Evolutionary conservation across 2,888 invertebrate species (phyloP).

Genomic region (Trichogramma dendrolimi): DNA sequence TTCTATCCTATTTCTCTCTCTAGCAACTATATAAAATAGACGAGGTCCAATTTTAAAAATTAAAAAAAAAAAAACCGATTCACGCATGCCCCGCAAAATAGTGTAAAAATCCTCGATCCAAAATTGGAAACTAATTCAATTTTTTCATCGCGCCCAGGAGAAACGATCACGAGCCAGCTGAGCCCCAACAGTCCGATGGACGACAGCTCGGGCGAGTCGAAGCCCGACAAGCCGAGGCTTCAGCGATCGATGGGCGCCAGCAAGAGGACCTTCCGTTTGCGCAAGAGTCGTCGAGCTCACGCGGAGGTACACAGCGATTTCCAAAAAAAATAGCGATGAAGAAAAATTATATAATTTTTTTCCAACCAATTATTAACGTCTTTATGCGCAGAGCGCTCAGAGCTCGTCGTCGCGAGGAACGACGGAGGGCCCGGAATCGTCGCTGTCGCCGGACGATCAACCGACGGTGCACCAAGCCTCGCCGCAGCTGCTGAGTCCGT

Average conservation of each 20-base stretch:
- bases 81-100: no score
- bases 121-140: no score
- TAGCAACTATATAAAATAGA: no score
- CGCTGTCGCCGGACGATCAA: conserved; percentile 32
- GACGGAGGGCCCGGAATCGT: conserved; percentile 42
- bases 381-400: no score
- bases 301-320: conserved; percentile 58
- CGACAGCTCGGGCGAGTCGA: conserved; percentile 63
- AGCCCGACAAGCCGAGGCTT: conserved; percentile 64
- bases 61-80: no score
- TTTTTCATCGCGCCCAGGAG: conserved; percentile 55
- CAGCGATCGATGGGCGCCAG: conserved; percentile 92
- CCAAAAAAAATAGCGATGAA: background rate
- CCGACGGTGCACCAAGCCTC: conserved; percentile 30
- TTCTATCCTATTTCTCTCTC: no score
- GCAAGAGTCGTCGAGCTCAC: conserved; percentile 67
- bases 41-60: no score
- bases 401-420: conserved; percentile 32
- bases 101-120: no score
- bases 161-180: conserved; percentile 70
- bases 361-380: no score
- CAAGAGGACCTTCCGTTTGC: conserved; percentile 85
- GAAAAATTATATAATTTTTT: background rate
- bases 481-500: conserved; percentile 28
- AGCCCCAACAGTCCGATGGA: conserved; percentile 70